Conservation (phyloP, 2,797 vertebrate species). For the Echiichthys vipera region DNA sequence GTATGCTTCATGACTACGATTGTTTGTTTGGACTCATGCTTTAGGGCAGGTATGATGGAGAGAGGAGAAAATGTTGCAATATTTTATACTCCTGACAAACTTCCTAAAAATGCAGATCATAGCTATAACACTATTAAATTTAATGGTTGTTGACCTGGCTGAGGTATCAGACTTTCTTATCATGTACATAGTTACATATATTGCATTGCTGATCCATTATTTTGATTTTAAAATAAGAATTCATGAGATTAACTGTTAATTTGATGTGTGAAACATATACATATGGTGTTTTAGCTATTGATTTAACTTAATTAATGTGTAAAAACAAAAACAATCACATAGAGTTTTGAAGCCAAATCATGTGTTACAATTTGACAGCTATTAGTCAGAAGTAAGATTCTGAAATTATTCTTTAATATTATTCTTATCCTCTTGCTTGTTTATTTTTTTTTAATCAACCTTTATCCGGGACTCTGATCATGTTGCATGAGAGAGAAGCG, state of each 20-base stretch:
- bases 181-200: neutral
- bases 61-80: conserved; percentile 56
- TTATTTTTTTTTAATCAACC: neutral
- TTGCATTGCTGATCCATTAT: neutral
- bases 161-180: neutral
- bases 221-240: neutral
- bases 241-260: neutral
- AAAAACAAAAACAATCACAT: neutral
- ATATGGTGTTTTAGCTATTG: neutral
- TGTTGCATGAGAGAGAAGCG: neutral
- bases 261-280: neutral
- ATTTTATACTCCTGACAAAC: conserved; percentile 57
- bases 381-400: neutral
- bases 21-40: conserved; percentile 73
- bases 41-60: conserved; percentile 56
- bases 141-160: conserved; percentile 9
- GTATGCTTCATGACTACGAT: conserved; percentile 45
- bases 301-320: neutral
- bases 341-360: neutral
- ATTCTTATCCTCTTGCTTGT: neutral
- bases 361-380: neutral
- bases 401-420: neutral
- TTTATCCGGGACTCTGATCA: neutral
- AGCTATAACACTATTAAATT: neutral
- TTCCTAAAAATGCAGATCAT: conserved; percentile 55